Conservation (phyloP, 2,888 invertebrate species). For the Acanthosepion esculentum region DNA sequence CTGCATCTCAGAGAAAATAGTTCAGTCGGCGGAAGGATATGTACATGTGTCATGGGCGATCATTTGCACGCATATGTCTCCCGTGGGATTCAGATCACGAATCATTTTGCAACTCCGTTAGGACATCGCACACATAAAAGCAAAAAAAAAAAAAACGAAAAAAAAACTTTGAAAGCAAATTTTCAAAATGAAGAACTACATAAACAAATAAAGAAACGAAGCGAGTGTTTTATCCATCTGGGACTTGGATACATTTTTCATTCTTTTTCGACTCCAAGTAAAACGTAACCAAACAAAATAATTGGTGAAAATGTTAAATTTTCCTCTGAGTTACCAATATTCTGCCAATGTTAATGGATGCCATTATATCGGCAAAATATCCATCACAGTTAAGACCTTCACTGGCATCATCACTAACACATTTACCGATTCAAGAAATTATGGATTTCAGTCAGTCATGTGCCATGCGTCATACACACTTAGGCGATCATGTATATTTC, state of each 20-base stretch:
- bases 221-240: neutral
- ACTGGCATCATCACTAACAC: no score
- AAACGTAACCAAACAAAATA: no score
- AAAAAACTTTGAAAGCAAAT: neutral
- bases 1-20: neutral
- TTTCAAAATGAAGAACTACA: neutral
- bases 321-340: no score
- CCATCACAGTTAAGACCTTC: no score
- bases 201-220: neutral
- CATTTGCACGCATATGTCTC: neutral
- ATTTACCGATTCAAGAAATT: no score
- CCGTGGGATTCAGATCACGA: neutral
- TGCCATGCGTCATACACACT: no score
- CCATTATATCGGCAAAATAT: no score
- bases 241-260: neutral
- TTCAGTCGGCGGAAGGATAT: neutral
- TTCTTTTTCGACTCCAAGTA: no score
- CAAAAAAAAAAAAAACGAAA: rapidly evolving
- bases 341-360: no score
- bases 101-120: neutral
- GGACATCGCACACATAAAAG: neutral
- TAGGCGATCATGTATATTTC: no score
- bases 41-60: neutral
- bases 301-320: no score
- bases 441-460: no score